These are phyloP conservation scores for Electrona antarctica DNA, from an alignment of 2,113 vertebrate genomes.

Conservation along the genomic window DNA sequence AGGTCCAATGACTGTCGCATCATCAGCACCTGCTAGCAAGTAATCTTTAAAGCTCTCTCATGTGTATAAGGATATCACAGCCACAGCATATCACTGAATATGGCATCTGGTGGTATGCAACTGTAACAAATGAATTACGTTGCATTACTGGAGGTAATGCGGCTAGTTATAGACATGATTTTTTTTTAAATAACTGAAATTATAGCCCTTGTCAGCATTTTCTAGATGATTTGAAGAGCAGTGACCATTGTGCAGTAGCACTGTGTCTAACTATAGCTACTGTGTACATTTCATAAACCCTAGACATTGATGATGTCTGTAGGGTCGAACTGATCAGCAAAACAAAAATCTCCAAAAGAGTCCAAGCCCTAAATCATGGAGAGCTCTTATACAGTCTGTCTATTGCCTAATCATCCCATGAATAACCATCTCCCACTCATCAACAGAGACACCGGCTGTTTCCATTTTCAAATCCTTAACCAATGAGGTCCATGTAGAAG, in stretches of 20 bases:
- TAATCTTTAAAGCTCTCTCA: constrained; percentile 1
- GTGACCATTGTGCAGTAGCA: not conserved
- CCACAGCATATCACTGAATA: not conserved
- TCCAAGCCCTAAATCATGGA: constrained; percentile 1
- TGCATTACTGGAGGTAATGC: not conserved
- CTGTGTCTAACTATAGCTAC: constrained; percentile 20
- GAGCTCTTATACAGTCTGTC: constrained; percentile 21
- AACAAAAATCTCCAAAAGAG: too few species aligned
- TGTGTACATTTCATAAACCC: constrained; percentile 21
- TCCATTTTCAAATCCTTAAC: constrained; percentile 21
- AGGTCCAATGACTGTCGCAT: constrained; percentile 6
- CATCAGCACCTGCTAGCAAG: constrained; percentile 15
- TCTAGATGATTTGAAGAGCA: not conserved
- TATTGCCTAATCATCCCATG: constrained; percentile 12
- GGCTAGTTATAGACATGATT: not conserved
- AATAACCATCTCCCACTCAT: constrained; percentile 22
- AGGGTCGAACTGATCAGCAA: too few species aligned
- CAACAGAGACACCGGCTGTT: constrained; percentile 1
- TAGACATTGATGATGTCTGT: too few species aligned
- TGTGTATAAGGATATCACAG: not conserved
- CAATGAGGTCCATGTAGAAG: constrained; percentile 17
- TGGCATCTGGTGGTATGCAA: not conserved
- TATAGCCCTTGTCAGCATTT: not conserved
- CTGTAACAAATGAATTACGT: not conserved
- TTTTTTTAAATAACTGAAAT: not conserved